Evolutionary conservation across 2,113 vertebrate species (phyloP).

Genomic region (Passer domesticus): DNA sequence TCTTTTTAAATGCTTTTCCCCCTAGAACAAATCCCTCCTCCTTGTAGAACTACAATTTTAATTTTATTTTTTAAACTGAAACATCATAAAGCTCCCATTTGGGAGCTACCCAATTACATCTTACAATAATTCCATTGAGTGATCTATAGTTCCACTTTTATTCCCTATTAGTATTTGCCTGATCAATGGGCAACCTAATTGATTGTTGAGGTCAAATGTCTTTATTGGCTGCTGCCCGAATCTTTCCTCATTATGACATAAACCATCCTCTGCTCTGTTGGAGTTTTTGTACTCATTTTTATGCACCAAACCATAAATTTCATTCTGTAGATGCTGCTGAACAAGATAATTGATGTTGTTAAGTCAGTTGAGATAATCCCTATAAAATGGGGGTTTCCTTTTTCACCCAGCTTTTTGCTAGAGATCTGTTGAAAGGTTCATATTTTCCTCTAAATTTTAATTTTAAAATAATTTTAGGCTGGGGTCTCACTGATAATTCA

Average conservation of each 20-base stretch:
- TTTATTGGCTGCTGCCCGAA: slow-evolving; percentile 44
- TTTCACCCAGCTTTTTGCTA: not conserved
- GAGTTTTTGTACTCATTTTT: not conserved
- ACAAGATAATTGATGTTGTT: not conserved
- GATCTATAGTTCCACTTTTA: slow-evolving; percentile 54
- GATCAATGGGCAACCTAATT: slow-evolving; percentile 59
- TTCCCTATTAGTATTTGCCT: slow-evolving; percentile 56
- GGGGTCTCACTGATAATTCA: not conserved
- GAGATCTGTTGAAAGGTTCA: not conserved
- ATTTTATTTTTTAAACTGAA: not conserved
- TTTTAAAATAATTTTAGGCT: not conserved
- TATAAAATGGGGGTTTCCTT: not conserved
- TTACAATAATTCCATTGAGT: slow-evolving; percentile 45
- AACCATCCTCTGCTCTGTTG: not conserved
- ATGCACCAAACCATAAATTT: not conserved
- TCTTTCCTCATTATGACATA: slow-evolving; percentile 29
- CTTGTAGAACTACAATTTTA: not conserved
- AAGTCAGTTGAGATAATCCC: not conserved
- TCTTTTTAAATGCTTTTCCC: not conserved
- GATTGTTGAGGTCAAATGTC: slow-evolving; percentile 63
- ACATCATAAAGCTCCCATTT: slow-evolving; percentile 33
- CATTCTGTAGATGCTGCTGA: not conserved
- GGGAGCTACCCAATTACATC: slow-evolving; percentile 32
- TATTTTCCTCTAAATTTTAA: not conserved
- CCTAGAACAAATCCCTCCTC: not conserved